Evolutionary conservation across 23 tunicate genomes (phyloP), one percentile per base, ranked within the genome.

Genomic region (Pegea sp.): DNA sequence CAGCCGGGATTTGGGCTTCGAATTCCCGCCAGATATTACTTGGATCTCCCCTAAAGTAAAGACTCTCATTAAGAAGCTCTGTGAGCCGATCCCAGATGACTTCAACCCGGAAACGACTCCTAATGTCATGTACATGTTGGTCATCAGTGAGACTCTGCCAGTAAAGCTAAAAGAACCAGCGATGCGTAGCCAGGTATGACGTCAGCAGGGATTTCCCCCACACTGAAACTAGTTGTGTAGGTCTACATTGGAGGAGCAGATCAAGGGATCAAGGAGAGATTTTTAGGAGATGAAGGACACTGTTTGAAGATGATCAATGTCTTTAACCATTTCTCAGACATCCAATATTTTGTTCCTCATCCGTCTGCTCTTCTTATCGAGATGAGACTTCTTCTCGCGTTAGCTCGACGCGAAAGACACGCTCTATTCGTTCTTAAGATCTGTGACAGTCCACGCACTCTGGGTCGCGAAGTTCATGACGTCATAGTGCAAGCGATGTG

Each of bases 11-110:
- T 19, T 66, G 22, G 81, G 86, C 4, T 67, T 69, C 28, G 95
- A 73, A 24, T 73, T 73, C 56, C 95, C 81, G 11, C 13, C 60
- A 32, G 86, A 84, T 28, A 52, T 73, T 24, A 73, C 64, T 29
- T 84, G 95, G 95, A 84, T 84, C 49, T 55, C 69, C 24, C 95
- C 95, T 4, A 84, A 67, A 53, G 95, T 84, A 23, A 72, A 68
- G 38, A 73, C 69, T 29, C 57, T 84, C n/a, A 61, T 84, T 16
- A 70, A 60, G 24, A 84, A 84, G 51, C 75, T 84, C 3, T 75
- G 86, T 42, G 58, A 67, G 29, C 95, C 95, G 0, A 44, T 84
- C 4, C 32, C 71, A 5, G 71, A 63, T 28, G 71, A 58, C 33
- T 84, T 73, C 57, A 33, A 63, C 31, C 67, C 84, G 31, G 53